Evolutionary conservation across 2,888 invertebrate species (phyloP), one percentile per base, ranked within the genome.

Genomic region (Cheilosia vernalis): DNA sequence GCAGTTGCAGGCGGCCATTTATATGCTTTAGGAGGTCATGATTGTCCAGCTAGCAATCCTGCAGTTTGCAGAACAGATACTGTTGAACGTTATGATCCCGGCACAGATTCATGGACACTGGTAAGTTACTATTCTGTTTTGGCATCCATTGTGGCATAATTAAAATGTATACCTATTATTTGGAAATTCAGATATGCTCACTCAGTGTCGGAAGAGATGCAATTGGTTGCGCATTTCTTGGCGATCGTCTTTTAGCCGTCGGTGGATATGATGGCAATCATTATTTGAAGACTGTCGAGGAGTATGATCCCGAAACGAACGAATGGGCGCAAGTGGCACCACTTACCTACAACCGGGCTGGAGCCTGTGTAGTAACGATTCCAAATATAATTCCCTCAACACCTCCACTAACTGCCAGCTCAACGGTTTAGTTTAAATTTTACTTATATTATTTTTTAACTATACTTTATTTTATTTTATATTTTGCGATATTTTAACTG

Each of bases 211-310:
- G 97, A 55, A 93, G 98, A 42, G 98, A 98, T 93, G 96, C 97
- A 5, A 96, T 98, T 80, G 98, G 97, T 15, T 96, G 97, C 80
- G 97, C 97, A 88, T 93, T 97, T 44, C 94, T 98, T 13, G 98
- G 92, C 17, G 96, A 96, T 91, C 94, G 94, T 87, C 91, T 97
- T 66, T 94, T 96, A 88, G 96, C 96, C 49, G 95, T 96, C 30
- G 98, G 98, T 24, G 98, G 98, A 1, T 98, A 97, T 91, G 98
- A 98, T 93, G 98, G 98, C 30, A 96, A 96, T 89, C 95, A 96
- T 88, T 98, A 97, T 91, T 93, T 98, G 56, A 96, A 95, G 89
- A 95, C 96, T 81, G 98, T 98, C 2, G 98, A 98, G 90, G 95
- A 96, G 82, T 98, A 97, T 91, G 98, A 98, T 92, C 95, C 98